Evolutionary conservation across 2,797 vertebrate genomes (phyloP).

Genomic region (Scomberomorus guttatus): DNA sequence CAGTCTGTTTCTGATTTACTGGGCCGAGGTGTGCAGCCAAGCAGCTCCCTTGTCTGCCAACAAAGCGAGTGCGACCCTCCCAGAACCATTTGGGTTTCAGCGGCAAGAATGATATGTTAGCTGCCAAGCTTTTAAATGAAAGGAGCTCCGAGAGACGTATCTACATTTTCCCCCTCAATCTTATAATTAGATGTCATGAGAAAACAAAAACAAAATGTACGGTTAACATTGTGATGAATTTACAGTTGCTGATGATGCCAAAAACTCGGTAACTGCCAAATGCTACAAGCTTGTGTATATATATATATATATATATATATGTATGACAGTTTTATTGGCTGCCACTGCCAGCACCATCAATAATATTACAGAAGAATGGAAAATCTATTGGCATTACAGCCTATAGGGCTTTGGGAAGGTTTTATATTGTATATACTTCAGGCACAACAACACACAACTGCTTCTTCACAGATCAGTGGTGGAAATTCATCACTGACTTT

Average conservation of each 20-base stretch:
- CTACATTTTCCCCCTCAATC: slow-evolving; percentile 35
- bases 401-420: slow-evolving; percentile 21
- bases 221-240: slow-evolving; percentile 22
- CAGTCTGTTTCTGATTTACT: slow-evolving; percentile 81
- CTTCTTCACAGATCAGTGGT: slow-evolving; percentile 3
- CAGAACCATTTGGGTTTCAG: slow-evolving; percentile 64
- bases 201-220: slow-evolving; percentile 51
- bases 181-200: slow-evolving; percentile 39
- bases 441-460: neutral
- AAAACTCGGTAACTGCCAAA: slow-evolving; percentile 26
- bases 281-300: neutral
- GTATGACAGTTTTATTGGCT: slow-evolving; percentile 18
- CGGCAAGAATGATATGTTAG: slow-evolving; percentile 37
- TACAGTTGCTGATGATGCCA: slow-evolving; percentile 24
- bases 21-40: slow-evolving; percentile 71
- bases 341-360: slow-evolving; percentile 20
- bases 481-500: neutral
- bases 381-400: slow-evolving; percentile 23
- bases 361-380: slow-evolving; percentile 21
- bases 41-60: slow-evolving; percentile 67
- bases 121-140: slow-evolving; percentile 63
- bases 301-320: no score
- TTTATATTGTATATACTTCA: slow-evolving; percentile 9
- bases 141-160: slow-evolving; percentile 49
- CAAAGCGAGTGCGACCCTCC: slow-evolving; percentile 58